Conservation (phyloP, 2,113 vertebrate genomes). For the Acanthisitta chloris region DNA sequence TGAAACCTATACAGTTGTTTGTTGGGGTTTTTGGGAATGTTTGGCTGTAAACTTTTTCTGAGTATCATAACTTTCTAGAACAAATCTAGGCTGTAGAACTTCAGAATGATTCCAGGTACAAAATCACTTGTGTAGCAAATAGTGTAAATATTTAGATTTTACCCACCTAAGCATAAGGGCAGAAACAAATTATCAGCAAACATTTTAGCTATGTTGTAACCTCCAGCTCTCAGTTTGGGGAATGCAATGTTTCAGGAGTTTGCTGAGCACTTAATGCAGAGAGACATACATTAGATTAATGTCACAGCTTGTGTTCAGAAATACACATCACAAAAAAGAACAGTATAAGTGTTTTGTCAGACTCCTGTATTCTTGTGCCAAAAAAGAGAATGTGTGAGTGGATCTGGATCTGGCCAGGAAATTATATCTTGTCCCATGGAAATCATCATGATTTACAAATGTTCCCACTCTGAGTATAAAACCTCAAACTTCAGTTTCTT, state of each 20-base stretch:
- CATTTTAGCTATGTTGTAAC: not conserved
- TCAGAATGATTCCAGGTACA: not conserved
- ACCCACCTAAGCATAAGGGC: not conserved
- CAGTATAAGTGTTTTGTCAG: constrained; percentile 1
- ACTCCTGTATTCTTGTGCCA: not conserved
- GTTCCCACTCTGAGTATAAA: not conserved
- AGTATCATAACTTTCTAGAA: not conserved
- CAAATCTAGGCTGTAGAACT: not conserved
- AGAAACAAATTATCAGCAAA: not conserved
- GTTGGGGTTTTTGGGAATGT: not conserved
- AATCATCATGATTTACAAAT: not conserved
- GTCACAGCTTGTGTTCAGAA: constrained; percentile 44
- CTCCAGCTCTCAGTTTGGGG: not conserved
- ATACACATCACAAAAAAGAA: constrained; percentile 44
- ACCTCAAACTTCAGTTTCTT: not conserved
- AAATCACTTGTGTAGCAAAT: not conserved
- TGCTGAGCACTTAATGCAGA: constrained; percentile 24
- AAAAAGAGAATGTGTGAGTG: not conserved
- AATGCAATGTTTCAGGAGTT: constrained; percentile 17
- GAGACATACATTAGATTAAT: constrained; percentile 47
- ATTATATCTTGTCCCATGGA: not conserved
- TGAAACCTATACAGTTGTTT: not conserved
- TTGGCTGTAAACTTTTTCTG: not conserved
- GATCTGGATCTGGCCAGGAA: not conserved
- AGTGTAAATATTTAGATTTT: not conserved